Evolutionary conservation across 2,797 vertebrate genomes (phyloP).

Genomic region (Trichosurus vulpecula): DNA sequence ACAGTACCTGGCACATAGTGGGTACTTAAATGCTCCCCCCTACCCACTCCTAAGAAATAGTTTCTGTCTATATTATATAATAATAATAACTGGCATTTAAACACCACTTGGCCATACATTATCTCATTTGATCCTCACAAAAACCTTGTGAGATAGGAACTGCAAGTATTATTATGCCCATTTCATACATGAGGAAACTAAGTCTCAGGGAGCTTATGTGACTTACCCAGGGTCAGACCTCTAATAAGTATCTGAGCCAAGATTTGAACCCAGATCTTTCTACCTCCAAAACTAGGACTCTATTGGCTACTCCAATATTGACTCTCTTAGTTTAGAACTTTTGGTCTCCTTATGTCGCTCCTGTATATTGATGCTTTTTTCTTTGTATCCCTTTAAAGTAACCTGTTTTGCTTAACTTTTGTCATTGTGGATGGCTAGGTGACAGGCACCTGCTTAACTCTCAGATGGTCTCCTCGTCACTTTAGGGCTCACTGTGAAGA

Average conservation of each 20-base stretch:
- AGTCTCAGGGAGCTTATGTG: neutral
- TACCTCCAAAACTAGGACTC: neutral
- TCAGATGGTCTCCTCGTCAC: slow-evolving; percentile 9
- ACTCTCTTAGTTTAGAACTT: neutral
- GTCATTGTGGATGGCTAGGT: slow-evolving; percentile 11
- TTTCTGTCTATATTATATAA: neutral
- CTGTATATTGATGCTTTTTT: neutral
- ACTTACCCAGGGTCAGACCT: too few relatives aligned
- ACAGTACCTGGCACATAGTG: neutral
- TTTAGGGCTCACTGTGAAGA: neutral
- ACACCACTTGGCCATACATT: neutral
- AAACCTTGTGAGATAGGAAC: neutral
- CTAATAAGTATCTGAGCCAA: too few relatives aligned
- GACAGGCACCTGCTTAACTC: neutral
- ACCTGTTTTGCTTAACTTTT: neutral
- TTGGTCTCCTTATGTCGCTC: slow-evolving; percentile 23
- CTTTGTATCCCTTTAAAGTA: slow-evolving; percentile 20
- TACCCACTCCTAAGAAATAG: neutral
- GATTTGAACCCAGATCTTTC: neutral
- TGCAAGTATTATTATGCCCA: neutral
- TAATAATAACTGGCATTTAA: neutral
- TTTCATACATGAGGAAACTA: neutral
- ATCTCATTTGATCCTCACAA: neutral
- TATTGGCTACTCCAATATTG: neutral
- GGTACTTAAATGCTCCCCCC: neutral